Evolutionary conservation across 2,113 vertebrate genomes (phyloP).

Genomic region (Brachyistius frenatus): DNA sequence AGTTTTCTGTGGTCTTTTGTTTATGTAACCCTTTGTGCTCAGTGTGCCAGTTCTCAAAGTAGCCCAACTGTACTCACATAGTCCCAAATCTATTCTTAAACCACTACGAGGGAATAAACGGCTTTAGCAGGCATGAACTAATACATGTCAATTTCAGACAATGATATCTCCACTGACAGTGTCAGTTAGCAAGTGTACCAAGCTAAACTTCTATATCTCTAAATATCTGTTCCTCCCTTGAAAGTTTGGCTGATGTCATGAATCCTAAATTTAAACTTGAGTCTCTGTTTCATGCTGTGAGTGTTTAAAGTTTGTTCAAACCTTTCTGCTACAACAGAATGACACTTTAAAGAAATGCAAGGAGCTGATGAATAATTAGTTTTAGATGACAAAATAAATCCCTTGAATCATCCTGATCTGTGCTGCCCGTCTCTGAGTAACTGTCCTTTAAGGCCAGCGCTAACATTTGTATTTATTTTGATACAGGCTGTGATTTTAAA

Average conservation of each 20-base stretch:
- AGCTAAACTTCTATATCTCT: neutral
- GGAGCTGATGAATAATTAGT: neutral
- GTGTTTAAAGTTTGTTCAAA: neutral
- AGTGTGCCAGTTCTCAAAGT: neutral
- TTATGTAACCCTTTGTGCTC: no score
- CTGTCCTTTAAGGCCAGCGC: neutral
- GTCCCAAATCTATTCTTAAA: no score
- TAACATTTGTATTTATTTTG: neutral
- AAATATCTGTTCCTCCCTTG: neutral
- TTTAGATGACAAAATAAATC: neutral
- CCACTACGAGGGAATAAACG: neutral
- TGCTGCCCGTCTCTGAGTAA: neutral
- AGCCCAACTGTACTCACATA: no score
- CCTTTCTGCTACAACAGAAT: neutral
- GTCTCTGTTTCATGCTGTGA: neutral
- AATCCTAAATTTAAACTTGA: slow-evolving; percentile 1
- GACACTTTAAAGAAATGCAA: neutral
- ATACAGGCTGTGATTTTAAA: neutral
- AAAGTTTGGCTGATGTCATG: neutral
- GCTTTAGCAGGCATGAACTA: neutral
- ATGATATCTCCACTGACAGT: neutral
- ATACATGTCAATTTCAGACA: neutral
- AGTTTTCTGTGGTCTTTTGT: no score
- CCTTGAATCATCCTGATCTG: neutral
- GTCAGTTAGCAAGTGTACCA: neutral